Evolutionary conservation across 2,888 invertebrate genomes (phyloP).

Genomic region (Dioctria linearis): DNA sequence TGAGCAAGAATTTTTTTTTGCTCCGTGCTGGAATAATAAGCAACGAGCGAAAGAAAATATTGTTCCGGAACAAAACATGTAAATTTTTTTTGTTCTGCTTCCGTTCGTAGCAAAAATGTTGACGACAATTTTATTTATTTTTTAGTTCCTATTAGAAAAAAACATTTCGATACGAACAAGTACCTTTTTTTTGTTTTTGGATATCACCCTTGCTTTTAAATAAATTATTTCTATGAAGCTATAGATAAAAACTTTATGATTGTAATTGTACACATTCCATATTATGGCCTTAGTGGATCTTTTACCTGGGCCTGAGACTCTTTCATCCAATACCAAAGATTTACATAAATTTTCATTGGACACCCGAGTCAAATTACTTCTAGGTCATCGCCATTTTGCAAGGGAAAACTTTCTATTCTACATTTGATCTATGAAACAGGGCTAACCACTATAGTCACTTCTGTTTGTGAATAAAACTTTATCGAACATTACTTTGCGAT

Average conservation of each 20-base stretch:
- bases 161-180: background rate
- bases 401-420: background rate
- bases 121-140: no score
- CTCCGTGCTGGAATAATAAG: no score
- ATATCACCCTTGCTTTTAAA: background rate
- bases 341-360: background rate
- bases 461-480: slow-evolving; percentile 30
- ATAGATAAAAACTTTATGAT: background rate
- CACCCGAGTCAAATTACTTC: background rate
- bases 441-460: slow-evolving; percentile 23
- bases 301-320: background rate
- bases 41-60: no score
- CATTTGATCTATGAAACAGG: slow-evolving; percentile 15
- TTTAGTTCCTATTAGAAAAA: no score
- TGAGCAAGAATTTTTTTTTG: no score
- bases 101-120: no score
- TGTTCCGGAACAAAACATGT: no score
- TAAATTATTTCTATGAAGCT: background rate
- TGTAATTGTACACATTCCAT: background rate
- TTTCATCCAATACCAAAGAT: background rate
- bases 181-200: background rate
- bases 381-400: background rate
- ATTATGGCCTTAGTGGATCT: background rate
- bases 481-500: slow-evolving; percentile 34
- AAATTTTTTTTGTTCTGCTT: no score